Base-by-base conservation (phyloP, 2,888 invertebrate genomes). In the Oscheius myriophilus region DNA sequence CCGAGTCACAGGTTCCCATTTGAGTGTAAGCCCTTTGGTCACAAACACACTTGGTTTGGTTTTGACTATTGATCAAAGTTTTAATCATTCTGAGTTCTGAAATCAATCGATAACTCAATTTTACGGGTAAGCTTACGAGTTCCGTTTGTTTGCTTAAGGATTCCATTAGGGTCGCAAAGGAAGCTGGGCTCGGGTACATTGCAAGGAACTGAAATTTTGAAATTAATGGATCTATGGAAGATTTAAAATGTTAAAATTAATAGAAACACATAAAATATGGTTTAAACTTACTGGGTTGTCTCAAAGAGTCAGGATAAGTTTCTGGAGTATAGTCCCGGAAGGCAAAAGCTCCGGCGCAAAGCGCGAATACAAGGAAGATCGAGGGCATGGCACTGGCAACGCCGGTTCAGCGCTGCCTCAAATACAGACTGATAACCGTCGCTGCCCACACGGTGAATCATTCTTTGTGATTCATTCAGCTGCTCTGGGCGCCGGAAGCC, bases 281-380 rank as follows among this genome's bases (percentile, higher is more conserved):
- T 39, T 4, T 3, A 3, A 23, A 58, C 18, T 46, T 58, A 58
- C 52, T 45, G 16, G 67, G 61, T 1, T 59, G 11, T 59, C 42
- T 42, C 23, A 61, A n/a, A 18, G 67, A 67, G 26, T 67, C 61
- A 14, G 67, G 67, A 41, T 67, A 67, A 21, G 67, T 67, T 54
- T 67, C 52, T 1, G 67, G 67, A 59, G 67, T 61, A 42, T 59
- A 67, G 25, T 52, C 53, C 18, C 6, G 7, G 39, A 61, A 67
- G 3, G 54, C 55, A 11, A 41, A 14, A 7, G 53, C 41, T 23
- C 26, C 25, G 18, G 61, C 61, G n/a, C 26, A 26, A 7, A 61
- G 39, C 12, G 49, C 14, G 16, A 49, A 4, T 6, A 61, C 49
- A 1, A 49, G 49, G 49, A 61, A 21, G 6, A 9, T 33, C 33